Percentiles rank a stretch among this genome's conserved stretches.
Conservation (phyloP, 2,797 vertebrate species). For the Cyclura pinguis region DNA sequence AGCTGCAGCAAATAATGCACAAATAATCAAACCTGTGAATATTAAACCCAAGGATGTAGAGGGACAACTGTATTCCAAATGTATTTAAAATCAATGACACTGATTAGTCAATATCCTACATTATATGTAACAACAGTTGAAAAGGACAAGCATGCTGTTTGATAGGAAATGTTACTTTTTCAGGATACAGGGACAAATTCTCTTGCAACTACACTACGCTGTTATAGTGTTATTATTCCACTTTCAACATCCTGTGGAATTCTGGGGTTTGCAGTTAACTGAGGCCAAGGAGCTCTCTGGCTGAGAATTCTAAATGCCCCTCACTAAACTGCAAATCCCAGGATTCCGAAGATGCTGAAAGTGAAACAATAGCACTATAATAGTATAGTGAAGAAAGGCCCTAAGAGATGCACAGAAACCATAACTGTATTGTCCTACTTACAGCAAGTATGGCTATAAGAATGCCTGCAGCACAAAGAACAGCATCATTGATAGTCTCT, state of each 20-base stretch:
- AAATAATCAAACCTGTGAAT: too few species aligned
- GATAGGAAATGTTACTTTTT: neutral
- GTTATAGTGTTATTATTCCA: too few species aligned
- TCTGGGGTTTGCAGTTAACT: too few species aligned
- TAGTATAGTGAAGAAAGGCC: too few species aligned
- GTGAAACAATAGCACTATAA: too few species aligned
- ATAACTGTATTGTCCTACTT: constrained; percentile 73
- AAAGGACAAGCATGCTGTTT: neutral
- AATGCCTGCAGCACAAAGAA: constrained; percentile 95
- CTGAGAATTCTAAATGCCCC: too few species aligned
- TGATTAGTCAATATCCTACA: neutral
- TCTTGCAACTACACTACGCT: neutral
- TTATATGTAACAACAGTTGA: neutral
- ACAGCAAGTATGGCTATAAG: constrained; percentile 95
- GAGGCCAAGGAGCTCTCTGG: too few species aligned
- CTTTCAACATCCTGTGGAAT: too few species aligned
- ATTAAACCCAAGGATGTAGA: too few species aligned
- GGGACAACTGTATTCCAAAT: neutral
- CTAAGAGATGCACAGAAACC: constrained; percentile 3
- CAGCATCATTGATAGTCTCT: constrained; percentile 96
- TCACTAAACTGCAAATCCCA: too few species aligned
- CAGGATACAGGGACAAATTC: neutral
- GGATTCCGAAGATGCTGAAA: too few species aligned
- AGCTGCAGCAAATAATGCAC: too few species aligned
- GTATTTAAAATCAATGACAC: neutral